Base-by-base conservation (phyloP, 1,140 invertebrate species). In the Sinella curviseta region DNA sequence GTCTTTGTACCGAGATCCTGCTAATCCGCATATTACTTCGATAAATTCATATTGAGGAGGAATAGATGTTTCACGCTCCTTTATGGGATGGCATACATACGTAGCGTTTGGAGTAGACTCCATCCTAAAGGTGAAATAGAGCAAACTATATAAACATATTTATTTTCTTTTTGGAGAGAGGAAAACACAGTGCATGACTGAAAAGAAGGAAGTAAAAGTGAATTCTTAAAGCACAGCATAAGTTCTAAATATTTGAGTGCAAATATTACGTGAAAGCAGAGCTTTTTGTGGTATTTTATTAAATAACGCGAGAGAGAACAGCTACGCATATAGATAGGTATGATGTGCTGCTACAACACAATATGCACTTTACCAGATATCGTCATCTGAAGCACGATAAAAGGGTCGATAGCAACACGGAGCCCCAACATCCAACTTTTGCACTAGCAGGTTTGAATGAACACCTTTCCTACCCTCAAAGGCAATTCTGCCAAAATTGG, bases 401-500 rank as follows among this genome's bases (percentile, higher is more conserved):
- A 75, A 75, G 2, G 74, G 74, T 24, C 74, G 34, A 24, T 75
- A 75, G 36, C 74, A 75, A 26, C 74, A 75, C 28, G 74, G 74
- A 70, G 26, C 26, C 31, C 65, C 65, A 31, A 70, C 65, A 33
- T 70, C 31, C 65, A 28, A 48, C 28, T 36, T 36, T 20, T 54
- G 39, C 34, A 75, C 74, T 2, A 48, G 34, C 17, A 48, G 3
- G 28, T 75, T 75, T 75, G 74, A 75, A 28, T 30, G 2, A 75
- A 17, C 36, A 8, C 28, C 28, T 26, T 75, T 75, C 36, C 26
- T 75, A 14, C 20, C 39, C 36, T 54, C 24, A 48, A 75, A 75
- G 14, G 39, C 39, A 14, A 36, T 48, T 48, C 35, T 54, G 14
- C 20, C 20, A 3, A 75, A 39, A 48, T 48, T 30, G 1, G 74